phyloP scores from a whole-genome alignment of 2,113 vertebrate genomes.

The Pseudorhombus dupliciocellatus region DNA sequence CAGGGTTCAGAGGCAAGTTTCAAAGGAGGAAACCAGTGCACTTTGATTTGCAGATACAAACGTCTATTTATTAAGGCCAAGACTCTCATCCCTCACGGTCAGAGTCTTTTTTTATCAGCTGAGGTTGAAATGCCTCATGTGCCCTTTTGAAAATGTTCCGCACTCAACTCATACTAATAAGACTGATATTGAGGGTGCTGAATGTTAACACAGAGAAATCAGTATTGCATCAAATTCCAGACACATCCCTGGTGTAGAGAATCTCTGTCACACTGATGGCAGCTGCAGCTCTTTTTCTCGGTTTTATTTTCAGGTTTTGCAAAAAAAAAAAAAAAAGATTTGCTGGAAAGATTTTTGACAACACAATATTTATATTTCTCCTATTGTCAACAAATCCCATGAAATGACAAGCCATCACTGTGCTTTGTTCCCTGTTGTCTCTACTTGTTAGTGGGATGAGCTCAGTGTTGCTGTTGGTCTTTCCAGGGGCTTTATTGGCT shows the following conservation, averaged over 20 bases:
- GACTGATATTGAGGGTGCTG: slow-evolving; percentile 1
- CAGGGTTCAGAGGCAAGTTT: slow-evolving; percentile 17
- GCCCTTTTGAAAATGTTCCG: slow-evolving; percentile 14
- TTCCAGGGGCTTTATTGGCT: not conserved
- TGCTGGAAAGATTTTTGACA: not conserved
- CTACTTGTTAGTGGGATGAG: not conserved
- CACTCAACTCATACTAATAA: not conserved
- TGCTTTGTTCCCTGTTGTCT: not conserved
- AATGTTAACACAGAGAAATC: slow-evolving; percentile 6
- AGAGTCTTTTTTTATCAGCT: slow-evolving; percentile 33
- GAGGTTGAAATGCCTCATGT: not conserved
- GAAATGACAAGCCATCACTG: not conserved
- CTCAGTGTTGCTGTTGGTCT: not conserved
- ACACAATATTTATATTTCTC: not conserved
- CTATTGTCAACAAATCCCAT: not conserved
- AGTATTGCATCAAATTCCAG: not conserved
- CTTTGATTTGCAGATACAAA: slow-evolving; percentile 52
- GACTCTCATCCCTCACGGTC: slow-evolving; percentile 3
- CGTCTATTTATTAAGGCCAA: slow-evolving; percentile 37
- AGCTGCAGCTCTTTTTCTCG: too few species aligned
- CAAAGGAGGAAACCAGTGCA: slow-evolving; percentile 17
- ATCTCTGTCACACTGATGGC: not conserved
- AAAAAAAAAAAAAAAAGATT: too few species aligned
- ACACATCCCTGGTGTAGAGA: not conserved
- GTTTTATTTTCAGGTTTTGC: not conserved